Base-by-base conservation (phyloP, 2,888 invertebrate genomes). In the Ichneumoninae sp. region DNA sequence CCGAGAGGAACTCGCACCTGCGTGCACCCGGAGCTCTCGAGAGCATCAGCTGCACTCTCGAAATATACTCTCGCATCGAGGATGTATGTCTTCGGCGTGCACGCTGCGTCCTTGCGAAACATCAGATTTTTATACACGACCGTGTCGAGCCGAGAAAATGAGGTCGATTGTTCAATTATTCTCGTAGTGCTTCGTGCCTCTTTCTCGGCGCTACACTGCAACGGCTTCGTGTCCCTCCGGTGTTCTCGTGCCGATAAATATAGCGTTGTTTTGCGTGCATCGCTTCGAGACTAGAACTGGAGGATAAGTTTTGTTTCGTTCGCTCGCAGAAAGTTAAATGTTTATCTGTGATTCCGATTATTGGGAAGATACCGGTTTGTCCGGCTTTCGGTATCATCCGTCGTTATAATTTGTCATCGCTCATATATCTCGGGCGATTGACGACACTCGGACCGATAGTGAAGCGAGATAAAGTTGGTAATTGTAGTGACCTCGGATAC, bases 161-260 rank as follows among this genome's bases (percentile, higher is more conserved):
- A 78, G 82, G 82, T 82, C 82, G 69, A 74, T 82, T 74, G 78
- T 74, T 82, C 82, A 69, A 78, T 78, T 69, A 82, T 74, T 74
- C 72, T 78, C 82, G 68, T 82, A 78, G 82, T 82, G 78, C 78
- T 78, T 82, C 82, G 72, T 40, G 47, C 0, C 40, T 65, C 65
- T 30, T 22, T 75, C 50, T n/a, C 33, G n/a, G 71, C 36, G n/a
- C 22, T 54, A 57, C 68, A 68, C 36, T 69, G 44, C 36, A 30
- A 69, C 69, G 82, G 82, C 82, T 82, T 82, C 82, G 50, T 40
- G 65, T 65, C 66, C 40, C 60, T n/a, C 19, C 57, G 68, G 13
- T 60, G 62, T 68, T 82, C 44, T 68, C 66, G 36, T 70, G 52
- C 33, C 60, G 52, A 69, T 19, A 54, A 47, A 52, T 40, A 22